These are phyloP conservation scores for Pica pica DNA, from an alignment of 2,113 vertebrate species.

Conservation along the genomic window DNA sequence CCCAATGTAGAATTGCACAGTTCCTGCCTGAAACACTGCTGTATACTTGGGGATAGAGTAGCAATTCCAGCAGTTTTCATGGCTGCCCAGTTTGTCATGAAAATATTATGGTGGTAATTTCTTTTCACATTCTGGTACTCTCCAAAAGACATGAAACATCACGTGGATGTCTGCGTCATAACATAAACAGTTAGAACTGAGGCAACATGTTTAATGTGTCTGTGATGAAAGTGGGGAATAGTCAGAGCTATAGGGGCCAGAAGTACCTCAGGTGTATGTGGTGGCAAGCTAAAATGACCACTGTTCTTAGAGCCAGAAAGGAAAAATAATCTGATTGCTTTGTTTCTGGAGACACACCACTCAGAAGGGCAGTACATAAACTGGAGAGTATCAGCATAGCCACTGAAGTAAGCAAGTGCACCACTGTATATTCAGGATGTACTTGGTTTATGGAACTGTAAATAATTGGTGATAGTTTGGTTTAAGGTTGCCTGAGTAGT, in stretches of 20 bases:
- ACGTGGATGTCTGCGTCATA: background rate
- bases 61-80: background rate
- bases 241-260: background rate
- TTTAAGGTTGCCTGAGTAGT: background rate
- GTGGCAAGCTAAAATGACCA: background rate
- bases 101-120: background rate
- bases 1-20: background rate
- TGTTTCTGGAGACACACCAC: background rate
- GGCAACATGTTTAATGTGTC: background rate
- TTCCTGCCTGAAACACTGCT: background rate
- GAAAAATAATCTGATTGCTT: background rate
- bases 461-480: background rate
- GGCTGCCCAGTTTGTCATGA: background rate
- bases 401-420: background rate
- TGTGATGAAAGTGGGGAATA: background rate
- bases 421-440: background rate
- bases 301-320: background rate
- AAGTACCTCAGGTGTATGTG: background rate
- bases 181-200: background rate
- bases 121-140: background rate
- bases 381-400: background rate
- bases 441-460: background rate
- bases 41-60: background rate
- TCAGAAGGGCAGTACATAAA: background rate
- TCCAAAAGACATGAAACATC: background rate